These are phyloP conservation scores for Riparia riparia DNA, from an alignment of 2,113 vertebrate species.

Conservation along the genomic window DNA sequence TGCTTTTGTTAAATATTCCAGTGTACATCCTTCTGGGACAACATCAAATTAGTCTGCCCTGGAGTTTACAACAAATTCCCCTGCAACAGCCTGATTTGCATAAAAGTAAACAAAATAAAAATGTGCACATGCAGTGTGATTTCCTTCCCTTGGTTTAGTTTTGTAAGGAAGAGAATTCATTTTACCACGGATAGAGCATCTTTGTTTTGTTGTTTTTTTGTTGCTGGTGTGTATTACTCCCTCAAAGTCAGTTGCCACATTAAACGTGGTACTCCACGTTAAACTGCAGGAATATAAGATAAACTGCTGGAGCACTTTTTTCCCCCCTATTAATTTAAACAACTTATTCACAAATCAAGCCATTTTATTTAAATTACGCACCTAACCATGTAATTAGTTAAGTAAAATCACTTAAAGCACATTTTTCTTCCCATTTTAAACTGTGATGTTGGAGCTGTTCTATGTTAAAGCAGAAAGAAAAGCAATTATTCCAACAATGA, in stretches of 20 bases:
- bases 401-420: conserved; percentile 39
- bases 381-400: conserved; percentile 55
- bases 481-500: not conserved
- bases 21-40: conserved; percentile 80
- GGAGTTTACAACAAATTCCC: conserved; percentile 73
- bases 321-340: conserved; percentile 12
- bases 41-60: conserved; percentile 79
- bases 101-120: not conserved
- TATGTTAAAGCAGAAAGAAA: not conserved
- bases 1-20: conserved; percentile 86
- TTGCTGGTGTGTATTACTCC: not conserved
- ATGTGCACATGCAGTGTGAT: not conserved
- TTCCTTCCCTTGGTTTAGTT: not conserved
- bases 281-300: not conserved
- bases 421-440: conserved; percentile 33
- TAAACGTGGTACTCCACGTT: not conserved
- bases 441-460: not conserved
- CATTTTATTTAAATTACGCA: conserved; percentile 10
- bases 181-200: not conserved
- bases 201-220: not conserved
- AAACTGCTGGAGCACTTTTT: not conserved
- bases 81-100: conserved; percentile 59
- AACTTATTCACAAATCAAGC: conserved; percentile 52
- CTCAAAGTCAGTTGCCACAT: not conserved
- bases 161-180: not conserved